Percentiles rank a stretch among this genome's conserved stretches.
Conservation (phyloP, 2,113 vertebrate species). For the Tachuris rubrigastra region DNA sequence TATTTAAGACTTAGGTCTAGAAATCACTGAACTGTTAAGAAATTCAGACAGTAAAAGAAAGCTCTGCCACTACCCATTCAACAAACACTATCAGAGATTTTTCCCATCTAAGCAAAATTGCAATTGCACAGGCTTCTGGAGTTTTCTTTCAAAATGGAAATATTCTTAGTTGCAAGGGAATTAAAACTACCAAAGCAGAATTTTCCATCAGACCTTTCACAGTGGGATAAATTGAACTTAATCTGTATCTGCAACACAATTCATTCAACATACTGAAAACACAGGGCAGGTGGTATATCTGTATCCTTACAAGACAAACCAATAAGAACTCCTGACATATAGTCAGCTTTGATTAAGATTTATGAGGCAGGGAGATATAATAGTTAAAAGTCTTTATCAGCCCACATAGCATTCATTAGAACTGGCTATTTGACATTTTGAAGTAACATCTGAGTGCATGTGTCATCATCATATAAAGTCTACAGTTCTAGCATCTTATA, state of each 20-base stretch:
- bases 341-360: slow-evolving; percentile 16
- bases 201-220: not conserved
- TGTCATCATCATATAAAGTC: not conserved
- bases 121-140: not conserved
- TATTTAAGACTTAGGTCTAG: not conserved
- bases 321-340: not conserved
- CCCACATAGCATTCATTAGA: not conserved
- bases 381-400: not conserved
- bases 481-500: not conserved
- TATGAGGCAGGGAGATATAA: not conserved
- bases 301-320: not conserved
- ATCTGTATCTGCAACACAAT: not conserved
- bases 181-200: not conserved
- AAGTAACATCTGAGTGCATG: not conserved
- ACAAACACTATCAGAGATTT: not conserved
- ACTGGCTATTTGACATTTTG: not conserved
- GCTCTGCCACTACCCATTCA: not conserved
- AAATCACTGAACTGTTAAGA: not conserved
- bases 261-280: not conserved
- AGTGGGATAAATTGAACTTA: not conserved
- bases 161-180: not conserved
- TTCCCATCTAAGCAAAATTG: not conserved
- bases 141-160: not conserved
- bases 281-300: not conserved
- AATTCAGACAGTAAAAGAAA: not conserved